These are phyloP conservation scores for Drosophila sturtevanti DNA, from an alignment of 1,140 invertebrate genomes.

Conservation along the genomic window DNA sequence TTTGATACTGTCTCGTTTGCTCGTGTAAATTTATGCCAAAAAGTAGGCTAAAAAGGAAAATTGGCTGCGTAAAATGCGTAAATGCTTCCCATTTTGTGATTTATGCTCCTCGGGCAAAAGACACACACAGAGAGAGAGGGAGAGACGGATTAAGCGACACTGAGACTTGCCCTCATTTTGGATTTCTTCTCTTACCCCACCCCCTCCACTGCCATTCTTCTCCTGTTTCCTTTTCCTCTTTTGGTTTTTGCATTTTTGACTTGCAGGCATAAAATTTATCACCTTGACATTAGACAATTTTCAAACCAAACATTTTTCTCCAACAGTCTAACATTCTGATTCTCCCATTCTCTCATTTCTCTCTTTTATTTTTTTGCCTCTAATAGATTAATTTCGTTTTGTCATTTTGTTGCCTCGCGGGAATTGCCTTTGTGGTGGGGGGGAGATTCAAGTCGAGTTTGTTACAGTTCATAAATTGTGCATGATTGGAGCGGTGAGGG, in stretches of 20 bases:
- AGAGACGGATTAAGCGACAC: slow-evolving; percentile 7
- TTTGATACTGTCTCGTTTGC: neutral
- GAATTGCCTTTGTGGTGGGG: neutral
- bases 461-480: slow-evolving; percentile 52
- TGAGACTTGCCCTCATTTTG: neutral
- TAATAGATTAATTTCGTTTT: slow-evolving; percentile 79
- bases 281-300: slow-evolving; percentile 68
- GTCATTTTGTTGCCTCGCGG: slow-evolving; percentile 56
- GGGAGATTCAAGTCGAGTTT: too few species aligned
- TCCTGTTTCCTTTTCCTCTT: too few species aligned
- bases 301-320: slow-evolving; percentile 11
- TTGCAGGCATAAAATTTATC: slow-evolving; percentile 67
- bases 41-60: slow-evolving; percentile 34
- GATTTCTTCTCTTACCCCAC: too few species aligned
- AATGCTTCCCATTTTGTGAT: slow-evolving; percentile 38
- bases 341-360: slow-evolving; percentile 19
- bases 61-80: slow-evolving; percentile 35
- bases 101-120: slow-evolving; percentile 40
- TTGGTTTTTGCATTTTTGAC: slow-evolving; percentile 14
- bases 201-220: too few species aligned
- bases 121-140: neutral
- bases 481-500: slow-evolving; percentile 11
- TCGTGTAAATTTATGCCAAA: slow-evolving; percentile 30
- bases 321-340: neutral
- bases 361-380: slow-evolving; percentile 18